Evolutionary conservation across 1,140 invertebrate genomes (phyloP).

Genomic region (Hormaphis cornu): DNA sequence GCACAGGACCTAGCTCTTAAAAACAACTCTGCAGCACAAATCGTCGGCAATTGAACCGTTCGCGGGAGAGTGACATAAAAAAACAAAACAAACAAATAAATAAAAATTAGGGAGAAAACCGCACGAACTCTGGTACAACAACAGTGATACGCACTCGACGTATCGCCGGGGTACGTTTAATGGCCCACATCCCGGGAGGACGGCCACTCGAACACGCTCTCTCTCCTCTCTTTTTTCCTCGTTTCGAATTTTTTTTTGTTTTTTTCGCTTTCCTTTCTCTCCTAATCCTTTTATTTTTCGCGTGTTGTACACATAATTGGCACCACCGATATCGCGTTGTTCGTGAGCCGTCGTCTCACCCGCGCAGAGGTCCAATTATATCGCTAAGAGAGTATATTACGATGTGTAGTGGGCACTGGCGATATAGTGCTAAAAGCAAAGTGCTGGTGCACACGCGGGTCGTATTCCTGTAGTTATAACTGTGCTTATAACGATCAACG

Average conservation of each 20-base stretch:
- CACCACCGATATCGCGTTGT: not conserved
- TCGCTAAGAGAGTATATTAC: not conserved
- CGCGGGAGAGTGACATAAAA: not conserved
- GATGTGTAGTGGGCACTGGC: not conserved
- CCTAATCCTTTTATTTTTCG: not conserved
- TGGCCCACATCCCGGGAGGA: slow-evolving; percentile 28
- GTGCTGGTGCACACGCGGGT: not conserved
- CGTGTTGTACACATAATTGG: slow-evolving; percentile 22
- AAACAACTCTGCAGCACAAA: not conserved
- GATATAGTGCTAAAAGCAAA: not conserved
- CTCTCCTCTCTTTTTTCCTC: not conserved
- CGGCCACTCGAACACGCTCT: slow-evolving; percentile 18
- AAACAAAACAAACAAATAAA: not conserved
- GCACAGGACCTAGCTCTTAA: not conserved
- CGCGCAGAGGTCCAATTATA: not conserved
- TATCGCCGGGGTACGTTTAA: not conserved
- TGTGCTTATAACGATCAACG: too few species aligned
- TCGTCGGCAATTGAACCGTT: slow-evolving; percentile 25
- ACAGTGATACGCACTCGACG: not conserved
- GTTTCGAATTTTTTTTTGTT: not conserved
- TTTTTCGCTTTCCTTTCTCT: not conserved
- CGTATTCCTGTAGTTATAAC: too few species aligned
- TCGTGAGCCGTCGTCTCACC: too few species aligned
- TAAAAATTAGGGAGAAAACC: not conserved
- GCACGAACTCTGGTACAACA: not conserved